These are phyloP conservation scores for Boloria selene DNA, from an alignment of 2,888 invertebrate species.

Conservation along the genomic window DNA sequence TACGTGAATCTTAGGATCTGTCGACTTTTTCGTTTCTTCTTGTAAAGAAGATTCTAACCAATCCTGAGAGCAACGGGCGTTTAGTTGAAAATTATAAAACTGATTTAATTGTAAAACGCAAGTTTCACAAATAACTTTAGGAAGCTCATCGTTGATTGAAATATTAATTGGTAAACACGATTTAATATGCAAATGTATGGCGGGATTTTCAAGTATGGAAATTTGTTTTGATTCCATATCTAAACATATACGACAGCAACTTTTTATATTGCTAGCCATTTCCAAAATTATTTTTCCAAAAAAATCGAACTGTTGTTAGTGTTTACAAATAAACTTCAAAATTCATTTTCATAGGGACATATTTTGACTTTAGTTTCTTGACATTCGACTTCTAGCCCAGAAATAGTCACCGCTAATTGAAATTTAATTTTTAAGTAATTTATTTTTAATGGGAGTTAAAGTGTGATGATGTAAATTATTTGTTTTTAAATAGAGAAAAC, in stretches of 20 bases:
- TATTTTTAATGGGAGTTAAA: too few relatives aligned
- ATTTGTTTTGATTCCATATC: slow-evolving; percentile 65
- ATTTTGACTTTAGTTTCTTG: not conserved
- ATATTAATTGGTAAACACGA: slow-evolving; percentile 66
- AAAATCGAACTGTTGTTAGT: not conserved
- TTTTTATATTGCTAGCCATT: slow-evolving; percentile 64
- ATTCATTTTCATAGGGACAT: too few relatives aligned
- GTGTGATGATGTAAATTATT: too few relatives aligned
- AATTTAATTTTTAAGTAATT: too few relatives aligned
- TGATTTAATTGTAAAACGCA: slow-evolving; percentile 69
- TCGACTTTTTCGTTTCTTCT: slow-evolving; percentile 57
- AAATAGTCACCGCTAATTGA: not conserved
- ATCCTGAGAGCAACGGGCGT: slow-evolving; percentile 73
- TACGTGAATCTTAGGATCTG: slow-evolving; percentile 62
- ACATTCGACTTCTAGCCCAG: not conserved
- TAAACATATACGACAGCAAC: slow-evolving; percentile 72
- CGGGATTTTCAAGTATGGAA: slow-evolving; percentile 64
- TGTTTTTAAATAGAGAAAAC: too few relatives aligned
- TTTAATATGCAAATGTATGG: slow-evolving; percentile 66
- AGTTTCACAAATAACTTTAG: slow-evolving; percentile 64
- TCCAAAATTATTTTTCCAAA: slow-evolving; percentile 8
- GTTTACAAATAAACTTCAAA: slow-evolving; percentile 9
- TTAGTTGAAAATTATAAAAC: slow-evolving; percentile 74
- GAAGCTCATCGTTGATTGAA: slow-evolving; percentile 60
- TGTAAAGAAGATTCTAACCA: slow-evolving; percentile 69